Conservation (phyloP, 2,113 vertebrate genomes). For the Willisornis vidua region DNA sequence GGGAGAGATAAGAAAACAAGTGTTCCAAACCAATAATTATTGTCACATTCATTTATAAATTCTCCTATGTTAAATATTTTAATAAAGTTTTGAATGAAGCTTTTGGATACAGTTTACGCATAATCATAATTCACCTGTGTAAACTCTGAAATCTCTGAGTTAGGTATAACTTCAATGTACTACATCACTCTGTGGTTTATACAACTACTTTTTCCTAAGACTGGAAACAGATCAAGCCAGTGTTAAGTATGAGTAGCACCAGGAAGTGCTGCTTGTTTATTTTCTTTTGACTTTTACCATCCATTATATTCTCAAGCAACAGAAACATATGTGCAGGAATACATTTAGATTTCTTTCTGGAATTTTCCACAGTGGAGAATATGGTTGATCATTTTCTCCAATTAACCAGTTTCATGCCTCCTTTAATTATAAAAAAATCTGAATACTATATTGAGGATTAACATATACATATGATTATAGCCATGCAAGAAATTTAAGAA, state of each 20-base stretch:
- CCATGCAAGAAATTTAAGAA: background rate
- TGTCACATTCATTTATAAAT: conserved; percentile 14
- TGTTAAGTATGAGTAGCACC: background rate
- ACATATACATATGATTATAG: background rate
- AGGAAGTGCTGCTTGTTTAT: background rate
- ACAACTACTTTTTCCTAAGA: background rate
- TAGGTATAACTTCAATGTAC: background rate
- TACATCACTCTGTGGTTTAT: background rate
- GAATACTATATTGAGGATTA: background rate
- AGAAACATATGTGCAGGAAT: background rate
- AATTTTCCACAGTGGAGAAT: background rate
- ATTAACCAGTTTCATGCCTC: background rate
- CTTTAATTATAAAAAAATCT: background rate
- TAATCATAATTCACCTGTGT: background rate
- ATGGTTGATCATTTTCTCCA: background rate
- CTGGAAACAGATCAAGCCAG: background rate
- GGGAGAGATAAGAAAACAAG: background rate
- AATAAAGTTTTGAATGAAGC: background rate
- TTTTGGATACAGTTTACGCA: background rate
- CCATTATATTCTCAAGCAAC: background rate
- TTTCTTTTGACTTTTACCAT: background rate
- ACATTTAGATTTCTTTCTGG: background rate
- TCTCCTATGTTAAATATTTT: background rate
- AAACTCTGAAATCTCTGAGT: background rate
- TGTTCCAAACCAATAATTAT: conserved; percentile 6